Evolutionary conservation across 35 echinoderm and acorn worm species (phyloP).

Genomic region (Acanthaster planci): DNA sequence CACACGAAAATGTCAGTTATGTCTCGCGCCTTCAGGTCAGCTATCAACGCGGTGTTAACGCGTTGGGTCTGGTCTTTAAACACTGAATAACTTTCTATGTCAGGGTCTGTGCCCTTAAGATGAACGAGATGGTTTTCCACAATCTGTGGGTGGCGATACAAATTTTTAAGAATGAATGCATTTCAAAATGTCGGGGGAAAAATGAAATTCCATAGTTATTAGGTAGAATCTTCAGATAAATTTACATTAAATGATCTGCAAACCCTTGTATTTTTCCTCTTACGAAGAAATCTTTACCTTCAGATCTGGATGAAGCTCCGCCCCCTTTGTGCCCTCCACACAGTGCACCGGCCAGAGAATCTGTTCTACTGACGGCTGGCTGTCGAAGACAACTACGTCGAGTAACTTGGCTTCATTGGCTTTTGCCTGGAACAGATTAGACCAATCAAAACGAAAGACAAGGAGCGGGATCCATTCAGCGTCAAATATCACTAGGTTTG

Average conservation of each 20-base stretch:
- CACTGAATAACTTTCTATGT: slow-evolving; percentile 80
- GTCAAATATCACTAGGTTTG: too few species aligned
- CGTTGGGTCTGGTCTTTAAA: slow-evolving; percentile 69
- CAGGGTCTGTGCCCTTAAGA: slow-evolving; percentile 56
- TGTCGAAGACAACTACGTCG: slow-evolving; percentile 65
- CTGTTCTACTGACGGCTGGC: slow-evolving; percentile 40
- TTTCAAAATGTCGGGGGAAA: too few species aligned
- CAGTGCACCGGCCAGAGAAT: slow-evolving; percentile 88
- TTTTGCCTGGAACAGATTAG: slow-evolving; percentile 38
- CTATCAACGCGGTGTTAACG: slow-evolving; percentile 45
- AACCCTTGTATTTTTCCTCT: too few species aligned
- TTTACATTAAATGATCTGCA: too few species aligned
- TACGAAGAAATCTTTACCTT: slow-evolving; percentile 44
- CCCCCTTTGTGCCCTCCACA: slow-evolving; percentile 61
- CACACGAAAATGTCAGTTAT: slow-evolving; percentile 82
- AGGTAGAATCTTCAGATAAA: too few species aligned
- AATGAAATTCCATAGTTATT: too few species aligned
- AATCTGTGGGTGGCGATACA: slow-evolving; percentile 39
- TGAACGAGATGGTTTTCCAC: slow-evolving; percentile 35
- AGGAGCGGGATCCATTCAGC: too few species aligned
- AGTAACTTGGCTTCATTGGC: slow-evolving; percentile 65
- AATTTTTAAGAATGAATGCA: neutral
- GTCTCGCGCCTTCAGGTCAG: neutral
- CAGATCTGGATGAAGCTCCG: slow-evolving; percentile 67
- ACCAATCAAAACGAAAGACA: neutral